phyloP scores from a whole-genome alignment of 2,888 invertebrate genomes.

The Agonopterix alstromeriana region DNA sequence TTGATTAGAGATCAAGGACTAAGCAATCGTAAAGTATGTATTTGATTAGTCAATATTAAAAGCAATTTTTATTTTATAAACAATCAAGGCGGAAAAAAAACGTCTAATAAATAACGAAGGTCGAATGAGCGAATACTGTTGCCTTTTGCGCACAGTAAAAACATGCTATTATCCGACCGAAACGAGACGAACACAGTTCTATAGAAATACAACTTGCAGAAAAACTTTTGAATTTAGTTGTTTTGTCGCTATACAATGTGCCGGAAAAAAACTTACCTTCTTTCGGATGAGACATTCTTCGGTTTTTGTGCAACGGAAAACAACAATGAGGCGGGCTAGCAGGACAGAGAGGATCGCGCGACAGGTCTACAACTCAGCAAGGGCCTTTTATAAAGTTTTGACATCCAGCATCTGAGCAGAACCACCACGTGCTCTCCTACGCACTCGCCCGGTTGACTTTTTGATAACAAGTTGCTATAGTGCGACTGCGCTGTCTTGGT shows the following conservation, averaged over 20 bases:
- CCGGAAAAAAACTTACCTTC: slow-evolving; percentile 50
- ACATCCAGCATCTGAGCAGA: slow-evolving; percentile 31
- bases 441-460: slow-evolving; percentile 34
- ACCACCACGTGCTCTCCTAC: slow-evolving; percentile 53
- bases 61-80: no score
- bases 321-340: slow-evolving; percentile 25
- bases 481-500: slow-evolving; percentile 28
- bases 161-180: slow-evolving; percentile 14
- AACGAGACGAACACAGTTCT: slow-evolving; percentile 3
- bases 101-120: slow-evolving; percentile 3
- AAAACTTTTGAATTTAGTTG: slow-evolving; percentile 14
- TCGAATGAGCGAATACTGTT: slow-evolving; percentile 6
- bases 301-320: slow-evolving; percentile 13
- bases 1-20: no score
- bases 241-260: slow-evolving; percentile 17
- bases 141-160: slow-evolving; percentile 7
- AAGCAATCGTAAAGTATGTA: no score
- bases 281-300: slow-evolving; percentile 58
- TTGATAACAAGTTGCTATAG: slow-evolving; percentile 47
- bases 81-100: not conserved
- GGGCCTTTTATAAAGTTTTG: slow-evolving; percentile 64
- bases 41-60: no score
- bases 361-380: slow-evolving; percentile 34
- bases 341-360: slow-evolving; percentile 37
- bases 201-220: not conserved